Percentiles rank a stretch among this genome's conserved stretches.
phyloP scores from a whole-genome alignment of 2,113 vertebrate genomes.

The Athene noctua region DNA sequence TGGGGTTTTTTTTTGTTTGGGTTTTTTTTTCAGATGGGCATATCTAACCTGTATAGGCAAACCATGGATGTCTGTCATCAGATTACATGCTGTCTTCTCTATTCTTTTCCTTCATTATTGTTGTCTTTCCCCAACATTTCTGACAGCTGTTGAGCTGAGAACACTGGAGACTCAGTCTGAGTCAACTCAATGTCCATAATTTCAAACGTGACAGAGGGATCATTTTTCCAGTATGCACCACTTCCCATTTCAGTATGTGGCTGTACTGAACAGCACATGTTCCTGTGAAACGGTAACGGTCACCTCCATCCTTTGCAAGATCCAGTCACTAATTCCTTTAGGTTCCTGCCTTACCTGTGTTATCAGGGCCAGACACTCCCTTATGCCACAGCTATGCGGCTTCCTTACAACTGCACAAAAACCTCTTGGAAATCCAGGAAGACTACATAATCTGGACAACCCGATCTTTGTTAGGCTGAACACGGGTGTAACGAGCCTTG shows the following conservation, averaged over 20 bases:
- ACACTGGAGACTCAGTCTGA: background rate
- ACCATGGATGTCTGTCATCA: no score
- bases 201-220: background rate
- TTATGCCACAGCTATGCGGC: background rate
- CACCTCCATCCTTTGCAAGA: background rate
- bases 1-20: no score
- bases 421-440: background rate
- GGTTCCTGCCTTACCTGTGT: background rate
- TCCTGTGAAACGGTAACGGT: accelerated
- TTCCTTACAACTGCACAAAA: background rate
- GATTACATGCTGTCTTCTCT: background rate
- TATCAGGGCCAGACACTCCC: background rate
- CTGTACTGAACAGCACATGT: accelerated
- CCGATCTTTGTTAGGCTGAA: background rate
- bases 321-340: accelerated
- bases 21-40: background rate
- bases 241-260: background rate
- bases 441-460: background rate
- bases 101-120: background rate
- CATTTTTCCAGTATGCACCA: background rate
- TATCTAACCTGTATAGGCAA: background rate
- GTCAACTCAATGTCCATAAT: background rate
- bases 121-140: background rate
- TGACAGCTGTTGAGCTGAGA: background rate
- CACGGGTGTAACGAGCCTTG: background rate